Conservation (phyloP, 1,140 invertebrate species). For the Cydia fagiglandana region DNA sequence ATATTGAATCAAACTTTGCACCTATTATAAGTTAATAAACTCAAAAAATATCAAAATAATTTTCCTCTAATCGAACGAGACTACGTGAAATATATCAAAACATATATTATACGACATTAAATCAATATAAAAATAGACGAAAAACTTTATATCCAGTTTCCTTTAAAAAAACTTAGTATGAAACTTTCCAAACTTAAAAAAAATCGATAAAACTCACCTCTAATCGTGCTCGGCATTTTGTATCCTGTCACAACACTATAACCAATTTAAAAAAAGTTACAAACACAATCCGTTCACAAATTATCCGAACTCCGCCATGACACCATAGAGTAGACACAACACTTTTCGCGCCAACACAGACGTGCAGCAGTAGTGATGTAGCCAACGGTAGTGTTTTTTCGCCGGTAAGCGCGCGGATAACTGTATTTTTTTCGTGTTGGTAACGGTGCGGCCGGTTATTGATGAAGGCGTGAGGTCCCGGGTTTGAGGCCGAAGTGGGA, state of each 20-base stretch:
- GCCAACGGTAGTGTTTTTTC: constrained; percentile 69
- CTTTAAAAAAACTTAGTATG: no score
- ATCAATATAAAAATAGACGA: no score
- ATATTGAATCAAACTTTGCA: no score
- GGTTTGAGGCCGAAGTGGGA: constrained; percentile 11
- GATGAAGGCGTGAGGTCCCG: constrained; percentile 32
- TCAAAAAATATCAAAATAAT: no score
- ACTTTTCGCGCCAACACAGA: constrained; percentile 53
- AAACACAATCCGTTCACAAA: constrained; percentile 47
- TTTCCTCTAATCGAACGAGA: no score
- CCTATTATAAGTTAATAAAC: no score
- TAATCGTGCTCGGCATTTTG: constrained; percentile 73
- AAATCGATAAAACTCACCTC: constrained; percentile 58
- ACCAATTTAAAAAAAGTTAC: constrained; percentile 53
- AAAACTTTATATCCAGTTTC: no score
- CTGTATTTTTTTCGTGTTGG: constrained; percentile 75
- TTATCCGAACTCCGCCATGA: constrained; percentile 63
- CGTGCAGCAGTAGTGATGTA: constrained; percentile 63
- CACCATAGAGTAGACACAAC: constrained; percentile 34
- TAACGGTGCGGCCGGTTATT: constrained; percentile 70
- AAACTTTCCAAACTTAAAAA: constrained; percentile 2
- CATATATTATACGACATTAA: no score
- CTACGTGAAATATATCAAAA: no score
- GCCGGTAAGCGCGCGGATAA: constrained; percentile 61
- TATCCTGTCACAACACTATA: constrained; percentile 54